Evolutionary conservation across 1,140 invertebrate genomes (phyloP).

Genomic region (Varroa destructor): DNA sequence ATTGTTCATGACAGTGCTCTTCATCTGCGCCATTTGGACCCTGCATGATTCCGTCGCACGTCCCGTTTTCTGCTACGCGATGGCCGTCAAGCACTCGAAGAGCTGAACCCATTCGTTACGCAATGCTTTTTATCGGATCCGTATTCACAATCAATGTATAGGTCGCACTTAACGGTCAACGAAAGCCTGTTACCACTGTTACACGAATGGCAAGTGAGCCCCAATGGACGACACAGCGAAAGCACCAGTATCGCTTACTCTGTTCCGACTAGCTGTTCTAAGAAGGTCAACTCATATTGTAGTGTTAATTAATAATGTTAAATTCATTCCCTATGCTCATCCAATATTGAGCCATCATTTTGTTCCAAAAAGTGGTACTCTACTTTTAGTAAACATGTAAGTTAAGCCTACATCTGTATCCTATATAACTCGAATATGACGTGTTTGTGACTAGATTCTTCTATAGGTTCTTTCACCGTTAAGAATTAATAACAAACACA

Average conservation of each 20-base stretch:
- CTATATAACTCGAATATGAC: no score
- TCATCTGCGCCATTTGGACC: background rate
- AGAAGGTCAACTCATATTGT: no score
- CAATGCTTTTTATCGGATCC: background rate
- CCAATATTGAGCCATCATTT: no score
- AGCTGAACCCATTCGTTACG: background rate
- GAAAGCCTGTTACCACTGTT: background rate
- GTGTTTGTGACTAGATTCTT: no score
- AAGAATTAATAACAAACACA: no score
- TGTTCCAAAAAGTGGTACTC: no score
- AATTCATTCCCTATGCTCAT: no score
- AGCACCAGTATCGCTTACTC: background rate
- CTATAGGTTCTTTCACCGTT: no score
- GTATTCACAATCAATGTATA: background rate
- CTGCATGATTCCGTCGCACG: constrained; percentile 1
- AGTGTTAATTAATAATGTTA: no score
- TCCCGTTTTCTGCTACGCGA: background rate
- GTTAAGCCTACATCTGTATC: no score
- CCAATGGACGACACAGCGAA: background rate
- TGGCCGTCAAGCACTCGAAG: background rate
- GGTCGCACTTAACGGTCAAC: background rate
- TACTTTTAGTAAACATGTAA: no score
- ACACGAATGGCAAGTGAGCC: background rate
- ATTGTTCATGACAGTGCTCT: background rate
- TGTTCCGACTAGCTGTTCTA: background rate